Evolutionary conservation across 1,140 invertebrate species (phyloP).

Genomic region (Pseudomyrmex gracilis): DNA sequence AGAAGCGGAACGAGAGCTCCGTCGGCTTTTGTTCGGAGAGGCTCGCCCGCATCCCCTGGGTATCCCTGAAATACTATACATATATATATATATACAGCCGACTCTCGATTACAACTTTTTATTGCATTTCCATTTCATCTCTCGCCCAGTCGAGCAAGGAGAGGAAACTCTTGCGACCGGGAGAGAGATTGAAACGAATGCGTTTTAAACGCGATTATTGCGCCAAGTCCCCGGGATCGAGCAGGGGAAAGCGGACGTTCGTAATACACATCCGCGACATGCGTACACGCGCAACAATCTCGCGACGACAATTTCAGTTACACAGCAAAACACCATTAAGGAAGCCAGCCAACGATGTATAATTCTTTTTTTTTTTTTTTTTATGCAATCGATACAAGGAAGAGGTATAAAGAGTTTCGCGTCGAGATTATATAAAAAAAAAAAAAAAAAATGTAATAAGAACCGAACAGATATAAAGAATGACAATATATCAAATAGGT

Average conservation of each 20-base stretch:
- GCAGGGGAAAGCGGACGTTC: constrained; percentile 35
- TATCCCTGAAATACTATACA: constrained; percentile 27
- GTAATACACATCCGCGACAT: constrained; percentile 31
- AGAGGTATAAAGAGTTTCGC: neutral
- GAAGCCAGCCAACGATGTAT: neutral
- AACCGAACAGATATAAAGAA: neutral
- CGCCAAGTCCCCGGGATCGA: constrained; percentile 53
- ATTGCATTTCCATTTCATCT: constrained; percentile 84
- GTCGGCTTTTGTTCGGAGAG: constrained; percentile 27
- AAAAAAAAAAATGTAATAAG: no score
- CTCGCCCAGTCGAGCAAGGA: constrained; percentile 52
- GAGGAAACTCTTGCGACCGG: constrained; percentile 63
- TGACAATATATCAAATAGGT: constrained; percentile 3
- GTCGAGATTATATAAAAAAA: no score
- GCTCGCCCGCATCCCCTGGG: constrained; percentile 7
- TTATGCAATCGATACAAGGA: neutral
- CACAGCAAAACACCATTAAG: neutral
- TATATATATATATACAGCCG: constrained; percentile 37
- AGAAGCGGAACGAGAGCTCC: constrained; percentile 8
- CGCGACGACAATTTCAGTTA: constrained; percentile 28
- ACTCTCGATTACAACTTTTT: constrained; percentile 84
- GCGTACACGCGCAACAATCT: constrained; percentile 8
- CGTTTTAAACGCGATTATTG: constrained; percentile 80
- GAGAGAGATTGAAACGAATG: constrained; percentile 80
- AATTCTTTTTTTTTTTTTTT: no score